Conservation (phyloP, 2,797 vertebrate species). For the Cottoperca gobio region DNA sequence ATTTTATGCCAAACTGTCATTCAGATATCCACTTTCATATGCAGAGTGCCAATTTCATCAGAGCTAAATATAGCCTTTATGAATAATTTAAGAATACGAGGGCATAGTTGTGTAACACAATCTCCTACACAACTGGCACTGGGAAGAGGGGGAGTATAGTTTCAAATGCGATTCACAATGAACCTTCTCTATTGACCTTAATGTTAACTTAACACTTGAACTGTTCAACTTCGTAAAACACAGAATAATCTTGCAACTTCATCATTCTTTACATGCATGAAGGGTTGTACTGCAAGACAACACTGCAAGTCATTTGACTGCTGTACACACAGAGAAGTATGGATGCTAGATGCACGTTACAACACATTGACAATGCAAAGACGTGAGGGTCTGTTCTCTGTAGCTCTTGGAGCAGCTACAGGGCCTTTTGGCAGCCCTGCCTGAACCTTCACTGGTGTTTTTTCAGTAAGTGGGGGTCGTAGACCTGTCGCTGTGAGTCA, state of each 20-base stretch:
- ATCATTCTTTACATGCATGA: neutral
- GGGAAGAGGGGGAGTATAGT: neutral
- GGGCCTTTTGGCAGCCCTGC: slow-evolving; percentile 43
- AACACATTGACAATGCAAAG: slow-evolving; percentile 31
- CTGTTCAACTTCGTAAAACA: neutral
- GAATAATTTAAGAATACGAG: slow-evolving; percentile 34
- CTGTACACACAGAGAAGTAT: slow-evolving; percentile 40
- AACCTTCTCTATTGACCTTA: neutral
- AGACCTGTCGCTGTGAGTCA: slow-evolving; percentile 61
- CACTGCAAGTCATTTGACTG: slow-evolving; percentile 6
- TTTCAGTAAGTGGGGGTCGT: slow-evolving; percentile 67
- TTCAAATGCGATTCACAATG: neutral
- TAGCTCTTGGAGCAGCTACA: slow-evolving; percentile 8
- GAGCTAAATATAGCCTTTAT: slow-evolving; percentile 48
- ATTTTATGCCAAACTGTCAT: slow-evolving; percentile 17
- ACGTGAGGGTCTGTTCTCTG: slow-evolving; percentile 7
- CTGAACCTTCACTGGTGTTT: slow-evolving; percentile 64
- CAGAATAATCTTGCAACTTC: neutral
- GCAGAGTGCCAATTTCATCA: slow-evolving; percentile 5
- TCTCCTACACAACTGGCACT: neutral
- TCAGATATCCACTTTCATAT: slow-evolving; percentile 43
- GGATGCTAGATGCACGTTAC: slow-evolving; percentile 4
- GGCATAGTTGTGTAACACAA: slow-evolving; percentile 5
- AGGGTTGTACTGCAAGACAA: neutral
- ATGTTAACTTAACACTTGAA: neutral